Conservation (phyloP, 2,797 vertebrate species). For the Antrozous pallidus region DNA sequence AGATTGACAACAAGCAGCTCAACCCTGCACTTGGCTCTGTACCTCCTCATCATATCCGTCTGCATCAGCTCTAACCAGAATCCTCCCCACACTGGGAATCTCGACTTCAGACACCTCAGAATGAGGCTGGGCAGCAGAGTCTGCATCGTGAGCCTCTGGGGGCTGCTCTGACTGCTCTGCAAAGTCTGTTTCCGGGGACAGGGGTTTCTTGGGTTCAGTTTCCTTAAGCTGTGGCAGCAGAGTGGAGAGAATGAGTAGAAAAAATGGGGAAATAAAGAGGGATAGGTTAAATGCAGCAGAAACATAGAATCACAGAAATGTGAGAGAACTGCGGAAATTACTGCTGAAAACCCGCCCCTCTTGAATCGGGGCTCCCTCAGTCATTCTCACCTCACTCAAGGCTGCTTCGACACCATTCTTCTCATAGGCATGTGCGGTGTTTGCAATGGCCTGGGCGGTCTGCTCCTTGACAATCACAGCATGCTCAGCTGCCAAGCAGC, state of each 20-base stretch:
- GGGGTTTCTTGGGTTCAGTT: slow-evolving; percentile 73
- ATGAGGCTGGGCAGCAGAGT: slow-evolving; percentile 79
- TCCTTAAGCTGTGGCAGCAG: slow-evolving; percentile 78
- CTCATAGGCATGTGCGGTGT: slow-evolving; percentile 78
- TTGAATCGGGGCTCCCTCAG: rapidly evolving
- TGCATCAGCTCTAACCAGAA: slow-evolving; percentile 92
- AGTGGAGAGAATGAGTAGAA: slow-evolving; percentile 57
- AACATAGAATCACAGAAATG: neutral
- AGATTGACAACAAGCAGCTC: slow-evolving; percentile 22
- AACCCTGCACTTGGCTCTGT: slow-evolving; percentile 67
- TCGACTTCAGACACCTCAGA: slow-evolving; percentile 94
- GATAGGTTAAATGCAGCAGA: neutral
- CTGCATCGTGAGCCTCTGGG: slow-evolving; percentile 61
- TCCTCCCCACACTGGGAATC: slow-evolving; percentile 96
- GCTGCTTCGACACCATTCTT: slow-evolving; percentile 79
- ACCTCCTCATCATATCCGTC: slow-evolving; percentile 99
- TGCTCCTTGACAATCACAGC: slow-evolving; percentile 83
- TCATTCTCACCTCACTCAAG: slow-evolving; percentile 79
- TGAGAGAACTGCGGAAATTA: neutral
- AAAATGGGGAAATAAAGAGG: slow-evolving; percentile 55
- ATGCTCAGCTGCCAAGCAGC: slow-evolving; percentile 80
- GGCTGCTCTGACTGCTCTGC: slow-evolving; percentile 80
- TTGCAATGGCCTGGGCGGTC: slow-evolving; percentile 81
- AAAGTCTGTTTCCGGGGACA: slow-evolving; percentile 69
- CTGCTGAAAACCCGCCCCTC: neutral